Evolutionary conservation across 53 echinoderm and acorn worm genomes (phyloP), one percentile per base, ranked within the genome.

Genomic region (Apostichopus leukothele): DNA sequence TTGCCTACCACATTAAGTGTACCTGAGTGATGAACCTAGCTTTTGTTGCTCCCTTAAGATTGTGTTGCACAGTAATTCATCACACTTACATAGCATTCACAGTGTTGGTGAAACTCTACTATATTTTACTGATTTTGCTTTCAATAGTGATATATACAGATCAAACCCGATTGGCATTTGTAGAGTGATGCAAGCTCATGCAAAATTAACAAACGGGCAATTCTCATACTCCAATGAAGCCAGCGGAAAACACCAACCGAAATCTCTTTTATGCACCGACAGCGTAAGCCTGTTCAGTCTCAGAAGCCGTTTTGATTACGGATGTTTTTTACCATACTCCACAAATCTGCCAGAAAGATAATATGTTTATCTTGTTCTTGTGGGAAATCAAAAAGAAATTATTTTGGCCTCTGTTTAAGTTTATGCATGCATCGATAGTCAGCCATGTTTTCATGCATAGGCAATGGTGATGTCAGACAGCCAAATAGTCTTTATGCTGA

Each of bases 361-460:
- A 79, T 79, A 52, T 53, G 53, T 79, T 79, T 79, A 79, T 79
- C 79, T 79, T 13, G 50, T 79, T 79, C 79, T 79, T n/a, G 53
- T 53, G 79, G 79, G 79, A 79, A 79, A 79, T 79, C 79, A 79
- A 52, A 79, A 79, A 52, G 53, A 53, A 79, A 79, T 79, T 53
- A 79, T 79, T 79, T 50, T 79, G 52, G 79, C 52, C 52, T 52
- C 53, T 79, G 79, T 76, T 53, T n/a, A 53, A 53, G 53, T 52
- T 71, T 71, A 71, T 71, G n/a, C 71, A 71, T 71, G 71, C 18
- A 18, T 71, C 71, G 18, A 6, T 71, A 21, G 71, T 5, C 71
- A 71, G 71, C n/a, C 14, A 13, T 71, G 71, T 71, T 21, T n/a
- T 71, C 71, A 19, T 68, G 68, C 20, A 68, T 14, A 68, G 12